Conservation (phyloP, 2,113 vertebrate species). For the Atractosteus spatula region DNA sequence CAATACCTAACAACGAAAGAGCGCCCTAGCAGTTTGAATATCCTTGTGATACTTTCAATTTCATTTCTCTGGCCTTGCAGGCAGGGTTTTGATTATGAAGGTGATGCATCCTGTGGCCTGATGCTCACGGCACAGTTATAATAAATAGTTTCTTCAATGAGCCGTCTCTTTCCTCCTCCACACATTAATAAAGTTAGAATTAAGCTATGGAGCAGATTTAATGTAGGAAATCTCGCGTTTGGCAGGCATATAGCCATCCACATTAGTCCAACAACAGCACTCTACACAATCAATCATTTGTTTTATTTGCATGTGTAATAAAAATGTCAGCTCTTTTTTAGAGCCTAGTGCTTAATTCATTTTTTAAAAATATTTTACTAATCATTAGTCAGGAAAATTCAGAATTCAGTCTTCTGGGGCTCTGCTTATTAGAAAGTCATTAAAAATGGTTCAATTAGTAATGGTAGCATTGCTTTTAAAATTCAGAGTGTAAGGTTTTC, state of each 20-base stretch:
- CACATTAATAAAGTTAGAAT: slow-evolving; percentile 15
- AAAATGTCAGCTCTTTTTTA: slow-evolving; percentile 12
- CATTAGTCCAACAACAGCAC: not conserved
- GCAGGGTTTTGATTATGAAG: slow-evolving; percentile 15
- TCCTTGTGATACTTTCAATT: not conserved
- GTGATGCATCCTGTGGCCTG: slow-evolving; percentile 14
- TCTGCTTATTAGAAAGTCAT: not conserved
- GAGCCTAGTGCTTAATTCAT: slow-evolving; percentile 9
- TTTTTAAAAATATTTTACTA: not conserved
- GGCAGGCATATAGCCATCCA: not conserved
- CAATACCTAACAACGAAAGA: slow-evolving; percentile 4
- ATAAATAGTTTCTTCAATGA: slow-evolving; percentile 22
- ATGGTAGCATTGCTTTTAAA: too few relatives aligned
- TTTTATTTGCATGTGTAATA: slow-evolving; percentile 22
- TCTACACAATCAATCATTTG: slow-evolving; percentile 10
- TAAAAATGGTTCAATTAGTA: too few relatives aligned
- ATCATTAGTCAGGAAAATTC: slow-evolving; percentile 10
- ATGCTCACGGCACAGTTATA: slow-evolving; percentile 10
- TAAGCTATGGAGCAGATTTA: slow-evolving; percentile 8
- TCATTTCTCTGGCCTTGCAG: not conserved
- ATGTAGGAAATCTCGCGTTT: slow-evolving; percentile 15
- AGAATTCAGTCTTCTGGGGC: slow-evolving; percentile 9
- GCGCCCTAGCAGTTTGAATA: not conserved
- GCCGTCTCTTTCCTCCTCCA: slow-evolving; percentile 13
- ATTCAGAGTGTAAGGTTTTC: too few relatives aligned